Percentiles rank a stretch among this genome's conserved stretches.
phyloP scores from a whole-genome alignment of 2,113 vertebrate genomes.

The Engraulis encrasicolus region DNA sequence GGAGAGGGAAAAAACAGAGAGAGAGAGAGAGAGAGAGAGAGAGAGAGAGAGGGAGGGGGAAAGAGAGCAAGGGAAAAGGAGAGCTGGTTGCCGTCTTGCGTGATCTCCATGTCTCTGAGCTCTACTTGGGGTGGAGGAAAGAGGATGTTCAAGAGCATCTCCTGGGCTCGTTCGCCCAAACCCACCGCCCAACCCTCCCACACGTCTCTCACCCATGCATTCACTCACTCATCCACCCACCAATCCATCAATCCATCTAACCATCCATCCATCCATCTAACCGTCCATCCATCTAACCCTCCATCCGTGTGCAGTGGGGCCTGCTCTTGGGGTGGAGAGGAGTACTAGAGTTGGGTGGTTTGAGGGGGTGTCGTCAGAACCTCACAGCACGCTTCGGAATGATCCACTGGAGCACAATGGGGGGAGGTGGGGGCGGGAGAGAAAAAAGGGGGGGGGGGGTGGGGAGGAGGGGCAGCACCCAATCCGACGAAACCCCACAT shows the following conservation, averaged over 20 bases:
- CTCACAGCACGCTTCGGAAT: slow-evolving; percentile 62
- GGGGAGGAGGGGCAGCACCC: neutral
- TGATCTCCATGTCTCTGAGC: slow-evolving; percentile 60
- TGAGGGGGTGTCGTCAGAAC: slow-evolving; percentile 5
- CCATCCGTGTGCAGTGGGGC: slow-evolving; percentile 32
- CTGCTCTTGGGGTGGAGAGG: slow-evolving; percentile 23
- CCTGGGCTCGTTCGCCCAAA: slow-evolving; percentile 47
- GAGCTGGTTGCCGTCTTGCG: slow-evolving; percentile 67
- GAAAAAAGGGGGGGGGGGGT: neutral
- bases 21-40: slow-evolving; percentile 38
- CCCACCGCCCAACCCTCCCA: slow-evolving; percentile 46
- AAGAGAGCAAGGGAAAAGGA: slow-evolving; percentile 36
- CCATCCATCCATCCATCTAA: too few species aligned
- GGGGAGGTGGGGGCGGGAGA: slow-evolving; percentile 37
- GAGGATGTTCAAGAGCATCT: slow-evolving; percentile 28
- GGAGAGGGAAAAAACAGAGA: slow-evolving; percentile 44
- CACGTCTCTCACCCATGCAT: neutral
- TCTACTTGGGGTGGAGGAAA: too few species aligned
- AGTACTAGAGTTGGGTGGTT: too few species aligned
- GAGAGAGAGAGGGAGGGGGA: slow-evolving; percentile 44
- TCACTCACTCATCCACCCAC: too few species aligned
- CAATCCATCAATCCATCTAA: too few species aligned
- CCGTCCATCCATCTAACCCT: too few species aligned
- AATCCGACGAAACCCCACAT: slow-evolving; percentile 33
- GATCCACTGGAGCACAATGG: slow-evolving; percentile 59